Conservation (phyloP, 2,888 invertebrate species). For the Cacoxenus indagator region DNA sequence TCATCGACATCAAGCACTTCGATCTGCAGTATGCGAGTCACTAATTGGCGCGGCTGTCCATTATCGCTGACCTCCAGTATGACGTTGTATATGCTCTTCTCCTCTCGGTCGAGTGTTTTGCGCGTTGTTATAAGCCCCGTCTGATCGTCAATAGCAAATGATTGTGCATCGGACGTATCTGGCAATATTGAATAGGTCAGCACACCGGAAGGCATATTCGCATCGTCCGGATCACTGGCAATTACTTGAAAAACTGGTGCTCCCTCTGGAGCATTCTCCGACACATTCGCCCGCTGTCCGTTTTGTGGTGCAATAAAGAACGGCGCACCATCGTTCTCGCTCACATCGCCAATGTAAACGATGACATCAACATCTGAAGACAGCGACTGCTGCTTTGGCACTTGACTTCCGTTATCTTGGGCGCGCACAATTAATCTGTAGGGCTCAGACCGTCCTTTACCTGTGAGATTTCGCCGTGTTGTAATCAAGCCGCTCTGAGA, state of each 20-base stretch:
- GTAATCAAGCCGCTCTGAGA: conserved; percentile 77
- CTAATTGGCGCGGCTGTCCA: conserved; percentile 83
- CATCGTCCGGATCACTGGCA: conserved; percentile 84
- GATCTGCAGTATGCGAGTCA: conserved; percentile 79
- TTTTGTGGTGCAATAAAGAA: conserved; percentile 79
- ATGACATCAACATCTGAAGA: conserved; percentile 76
- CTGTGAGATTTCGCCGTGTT: conserved; percentile 78
- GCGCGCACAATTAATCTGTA: conserved; percentile 80
- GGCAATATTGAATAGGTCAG: conserved; percentile 80
- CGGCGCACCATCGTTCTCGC: conserved; percentile 85
- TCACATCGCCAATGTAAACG: conserved; percentile 83
- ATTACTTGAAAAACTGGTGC: conserved; percentile 82
- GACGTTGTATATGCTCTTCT: conserved; percentile 80
- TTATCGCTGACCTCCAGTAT: conserved; percentile 84
- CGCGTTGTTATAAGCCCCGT: conserved; percentile 82
- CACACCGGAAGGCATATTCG: conserved; percentile 81
- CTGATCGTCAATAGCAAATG: conserved; percentile 77
- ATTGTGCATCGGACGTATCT: conserved; percentile 76
- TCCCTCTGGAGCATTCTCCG: conserved; percentile 82
- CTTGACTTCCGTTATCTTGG: conserved; percentile 77
- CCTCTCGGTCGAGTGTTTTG: conserved; percentile 80
- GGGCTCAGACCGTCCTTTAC: conserved; percentile 82
- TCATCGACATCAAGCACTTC: conserved; percentile 83
- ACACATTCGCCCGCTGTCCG: conserved; percentile 79
- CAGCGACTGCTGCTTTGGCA: conserved; percentile 71